Evolutionary conservation across 2,888 invertebrate genomes (phyloP).

Genomic region (Vesta saturnalis): DNA sequence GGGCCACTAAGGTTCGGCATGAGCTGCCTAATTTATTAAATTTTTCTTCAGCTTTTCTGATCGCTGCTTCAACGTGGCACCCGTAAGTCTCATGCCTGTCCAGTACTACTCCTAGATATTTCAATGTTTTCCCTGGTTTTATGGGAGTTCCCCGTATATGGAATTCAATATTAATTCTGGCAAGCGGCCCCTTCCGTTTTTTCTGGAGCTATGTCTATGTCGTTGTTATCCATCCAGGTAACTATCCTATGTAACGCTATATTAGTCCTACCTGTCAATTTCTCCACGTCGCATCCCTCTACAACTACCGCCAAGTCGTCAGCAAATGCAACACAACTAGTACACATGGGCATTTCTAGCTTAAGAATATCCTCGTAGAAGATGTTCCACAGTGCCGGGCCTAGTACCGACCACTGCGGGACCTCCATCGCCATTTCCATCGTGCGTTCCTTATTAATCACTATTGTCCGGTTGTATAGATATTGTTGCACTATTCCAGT

Average conservation of each 20-base stretch:
- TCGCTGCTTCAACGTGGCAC: background rate
- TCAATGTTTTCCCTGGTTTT: background rate
- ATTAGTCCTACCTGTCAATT: background rate
- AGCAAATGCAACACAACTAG: background rate
- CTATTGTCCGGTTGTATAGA: background rate
- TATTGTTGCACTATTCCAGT: background rate
- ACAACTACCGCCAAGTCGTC: background rate
- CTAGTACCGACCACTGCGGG: slow-evolving; percentile 18
- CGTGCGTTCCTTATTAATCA: background rate
- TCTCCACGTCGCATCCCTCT: background rate
- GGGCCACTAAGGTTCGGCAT: slow-evolving; percentile 38
- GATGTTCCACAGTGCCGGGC: slow-evolving; percentile 20
- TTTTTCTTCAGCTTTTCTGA: slow-evolving; percentile 14
- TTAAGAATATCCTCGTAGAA: background rate
- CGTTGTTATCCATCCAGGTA: background rate
- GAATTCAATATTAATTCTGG: background rate
- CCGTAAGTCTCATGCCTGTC: background rate
- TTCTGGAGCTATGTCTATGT: background rate
- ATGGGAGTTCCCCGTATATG: background rate
- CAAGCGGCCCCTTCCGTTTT: background rate
- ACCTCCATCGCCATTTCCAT: background rate
- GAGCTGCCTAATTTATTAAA: slow-evolving; percentile 5
- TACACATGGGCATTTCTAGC: background rate
- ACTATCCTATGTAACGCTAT: background rate
- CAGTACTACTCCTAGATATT: background rate